Conservation (phyloP, 1,140 invertebrate genomes). For the Steinernema feltiae region DNA sequence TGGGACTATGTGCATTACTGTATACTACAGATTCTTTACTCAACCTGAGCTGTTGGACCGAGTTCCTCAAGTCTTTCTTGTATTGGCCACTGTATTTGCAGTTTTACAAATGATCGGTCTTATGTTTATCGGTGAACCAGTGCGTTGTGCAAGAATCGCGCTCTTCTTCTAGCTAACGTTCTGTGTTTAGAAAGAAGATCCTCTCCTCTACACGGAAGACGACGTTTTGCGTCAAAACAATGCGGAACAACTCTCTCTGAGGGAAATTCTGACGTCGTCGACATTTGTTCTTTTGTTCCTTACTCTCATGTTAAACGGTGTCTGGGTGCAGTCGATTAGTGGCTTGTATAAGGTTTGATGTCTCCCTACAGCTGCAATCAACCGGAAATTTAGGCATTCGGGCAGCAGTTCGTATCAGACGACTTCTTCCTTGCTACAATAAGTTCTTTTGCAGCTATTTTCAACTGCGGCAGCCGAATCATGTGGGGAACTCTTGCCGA, state of each 20-base stretch:
- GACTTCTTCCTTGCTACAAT: slow-evolving; percentile 61
- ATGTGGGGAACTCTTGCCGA: slow-evolving; percentile 61
- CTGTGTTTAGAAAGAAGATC: slow-evolving; percentile 17
- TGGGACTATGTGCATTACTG: background rate
- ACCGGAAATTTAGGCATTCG: slow-evolving; percentile 58
- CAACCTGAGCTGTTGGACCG: slow-evolving; percentile 35
- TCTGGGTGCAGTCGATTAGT: slow-evolving; percentile 59
- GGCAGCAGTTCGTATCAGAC: slow-evolving; percentile 61
- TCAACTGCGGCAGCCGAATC: slow-evolving; percentile 61
- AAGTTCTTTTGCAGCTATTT: slow-evolving; percentile 61
- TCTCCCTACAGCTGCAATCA: background rate
- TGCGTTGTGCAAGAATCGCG: background rate
- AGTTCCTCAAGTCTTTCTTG: slow-evolving; percentile 33
- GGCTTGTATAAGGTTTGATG: slow-evolving; percentile 60
- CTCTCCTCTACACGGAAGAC: background rate
- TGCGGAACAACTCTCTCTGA: background rate
- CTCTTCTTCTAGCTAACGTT: background rate
- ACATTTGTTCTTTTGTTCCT: slow-evolving; percentile 39
- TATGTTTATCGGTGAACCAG: slow-evolving; percentile 22
- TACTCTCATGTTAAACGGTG: slow-evolving; percentile 59
- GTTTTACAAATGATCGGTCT: slow-evolving; percentile 31
- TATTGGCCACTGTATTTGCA: slow-evolving; percentile 27
- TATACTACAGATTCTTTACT: slow-evolving; percentile 23
- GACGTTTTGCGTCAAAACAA: background rate
- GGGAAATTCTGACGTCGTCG: slow-evolving; percentile 19